phyloP scores from a whole-genome alignment of 2,888 invertebrate species.

The Polia nebulosa region DNA sequence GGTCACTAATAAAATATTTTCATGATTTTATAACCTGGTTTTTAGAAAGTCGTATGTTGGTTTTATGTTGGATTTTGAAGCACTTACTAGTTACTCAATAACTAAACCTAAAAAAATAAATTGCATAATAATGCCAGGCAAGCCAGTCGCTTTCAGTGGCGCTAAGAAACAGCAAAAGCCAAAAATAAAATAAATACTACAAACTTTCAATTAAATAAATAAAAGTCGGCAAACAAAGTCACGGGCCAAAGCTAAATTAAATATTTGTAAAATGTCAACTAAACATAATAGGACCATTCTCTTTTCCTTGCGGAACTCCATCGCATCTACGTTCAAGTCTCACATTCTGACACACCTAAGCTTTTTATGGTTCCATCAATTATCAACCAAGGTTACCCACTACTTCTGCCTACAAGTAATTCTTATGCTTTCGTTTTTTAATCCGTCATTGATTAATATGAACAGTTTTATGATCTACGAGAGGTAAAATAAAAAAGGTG shows the following conservation, averaged over 20 bases:
- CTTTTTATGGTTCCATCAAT: constrained; percentile 69
- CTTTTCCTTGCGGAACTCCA: constrained; percentile 63
- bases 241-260: constrained; percentile 8
- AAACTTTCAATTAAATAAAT: constrained; percentile 8
- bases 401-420: constrained; percentile 51
- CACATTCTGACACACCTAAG: constrained; percentile 66
- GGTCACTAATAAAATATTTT: too few relatives aligned
- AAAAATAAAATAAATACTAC: neutral
- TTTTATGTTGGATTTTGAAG: neutral
- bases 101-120: too few relatives aligned
- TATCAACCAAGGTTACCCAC: constrained; percentile 64
- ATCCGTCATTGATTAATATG: constrained; percentile 41
- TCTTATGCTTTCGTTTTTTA: constrained; percentile 65
- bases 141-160: neutral
- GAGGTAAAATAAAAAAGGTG: constrained; percentile 4
- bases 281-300: constrained; percentile 62
- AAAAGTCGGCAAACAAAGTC: constrained; percentile 13
- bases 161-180: too few relatives aligned
- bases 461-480: constrained; percentile 40
- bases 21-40: too few relatives aligned
- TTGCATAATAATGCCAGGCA: neutral
- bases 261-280: constrained; percentile 64
- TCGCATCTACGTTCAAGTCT: constrained; percentile 39
- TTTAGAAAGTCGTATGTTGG: too few relatives aligned
- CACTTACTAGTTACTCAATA: neutral